A percentile compares a stretch with the other conserved stretches of the same genome.
Evolutionary conservation across 2,113 vertebrate species (phyloP).

Genomic region (Mus spicilegus): DNA sequence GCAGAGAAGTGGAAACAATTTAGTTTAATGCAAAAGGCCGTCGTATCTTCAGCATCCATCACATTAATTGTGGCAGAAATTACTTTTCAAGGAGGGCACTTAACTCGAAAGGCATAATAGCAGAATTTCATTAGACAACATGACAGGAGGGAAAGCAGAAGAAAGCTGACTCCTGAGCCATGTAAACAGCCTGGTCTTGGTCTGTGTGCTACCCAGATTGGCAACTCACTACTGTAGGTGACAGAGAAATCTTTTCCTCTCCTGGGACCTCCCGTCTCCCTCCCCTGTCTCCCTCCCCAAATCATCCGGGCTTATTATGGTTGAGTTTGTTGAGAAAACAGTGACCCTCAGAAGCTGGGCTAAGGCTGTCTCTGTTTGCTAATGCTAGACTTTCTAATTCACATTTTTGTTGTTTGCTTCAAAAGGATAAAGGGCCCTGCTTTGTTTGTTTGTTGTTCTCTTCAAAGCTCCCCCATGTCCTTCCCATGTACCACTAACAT

Average conservation of each 20-base stretch:
- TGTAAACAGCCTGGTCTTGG: not conserved
- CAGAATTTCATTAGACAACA: slow-evolving; percentile 29
- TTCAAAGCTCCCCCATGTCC: not conserved
- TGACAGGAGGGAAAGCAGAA: not conserved
- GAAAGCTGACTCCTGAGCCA: not conserved
- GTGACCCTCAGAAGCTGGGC: rapidly evolving
- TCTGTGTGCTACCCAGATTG: not conserved
- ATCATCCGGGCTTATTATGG: rapidly evolving
- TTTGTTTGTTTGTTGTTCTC: not conserved
- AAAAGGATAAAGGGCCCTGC: not conserved
- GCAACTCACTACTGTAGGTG: not conserved
- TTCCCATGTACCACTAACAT: not conserved
- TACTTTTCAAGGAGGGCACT: slow-evolving; percentile 66
- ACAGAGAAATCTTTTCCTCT: not conserved
- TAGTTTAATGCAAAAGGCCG: slow-evolving; percentile 67
- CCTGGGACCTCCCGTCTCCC: not conserved
- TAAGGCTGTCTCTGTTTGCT: not conserved
- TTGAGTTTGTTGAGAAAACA: not conserved
- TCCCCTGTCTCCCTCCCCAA: not conserved
- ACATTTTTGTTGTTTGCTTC: not conserved
- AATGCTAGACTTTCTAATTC: not conserved
- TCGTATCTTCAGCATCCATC: slow-evolving; percentile 7
- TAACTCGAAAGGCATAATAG: slow-evolving; percentile 61
- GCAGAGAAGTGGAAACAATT: slow-evolving; percentile 56
- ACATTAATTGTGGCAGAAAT: slow-evolving; percentile 74